Base-by-base conservation (phyloP, 2,888 invertebrate species). In the Adineta ricciae region DNA sequence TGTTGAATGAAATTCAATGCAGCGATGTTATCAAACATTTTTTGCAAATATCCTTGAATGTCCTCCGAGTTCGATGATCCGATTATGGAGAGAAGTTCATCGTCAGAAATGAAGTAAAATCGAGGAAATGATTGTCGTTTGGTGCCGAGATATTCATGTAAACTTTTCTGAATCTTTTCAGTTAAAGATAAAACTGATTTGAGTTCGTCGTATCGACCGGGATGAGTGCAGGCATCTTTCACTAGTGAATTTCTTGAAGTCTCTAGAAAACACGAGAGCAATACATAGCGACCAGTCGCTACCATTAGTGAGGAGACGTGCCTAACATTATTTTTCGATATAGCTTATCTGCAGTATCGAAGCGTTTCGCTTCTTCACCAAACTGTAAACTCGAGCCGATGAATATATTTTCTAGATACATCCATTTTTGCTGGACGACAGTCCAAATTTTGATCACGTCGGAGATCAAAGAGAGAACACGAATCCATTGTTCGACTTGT, bases 11-110 rank as follows among this genome's bases (percentile, higher is more conserved):
- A 83, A 52, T 93, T 92, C 86, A 96, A 91, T 27, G 94, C 92
- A 87, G 94, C 93, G 52, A 96, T 93, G 88, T 96, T 96, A 90
- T 96, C 96, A 90, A 95, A 96, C 95, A 96, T 96, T 93, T 96
- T 96, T 85, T 95, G 94, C 92, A 96, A 95, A 89, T 96, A 95
- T 88, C 95, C 95, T 90, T 96, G 96, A 16, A 96, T 95, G 88
- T 94, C 94, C 84, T 92, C 92, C 19, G 95, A 94, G 87, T 95
- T 94, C 87, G 94, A 94, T 89, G 94, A 95, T 24, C 96, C 96
- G 84, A 96, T 92, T 88, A 96, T 95, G 4, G 95, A 94, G 14
- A 96, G 92, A 87, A 96, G 90, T 90, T 96, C 96, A 88, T 96
- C 96, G 46, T 96, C 96, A 5, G 96, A 96, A 89, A 96, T 94